phyloP scores from a whole-genome alignment of 2,113 vertebrate genomes.

The Oxygymnocypris stewartii region DNA sequence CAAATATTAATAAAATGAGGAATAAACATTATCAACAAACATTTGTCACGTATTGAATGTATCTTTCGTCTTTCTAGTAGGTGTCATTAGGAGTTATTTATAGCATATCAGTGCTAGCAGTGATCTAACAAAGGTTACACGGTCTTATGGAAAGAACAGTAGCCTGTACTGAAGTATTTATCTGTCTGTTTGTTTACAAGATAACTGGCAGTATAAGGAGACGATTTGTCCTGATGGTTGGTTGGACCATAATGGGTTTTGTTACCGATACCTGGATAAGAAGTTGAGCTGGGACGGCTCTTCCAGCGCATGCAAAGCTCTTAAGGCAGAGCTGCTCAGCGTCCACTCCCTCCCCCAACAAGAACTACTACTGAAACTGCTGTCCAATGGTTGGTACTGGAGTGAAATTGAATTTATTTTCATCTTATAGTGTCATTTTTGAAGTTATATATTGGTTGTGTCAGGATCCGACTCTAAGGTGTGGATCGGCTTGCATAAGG shows the following conservation, averaged over 20 bases:
- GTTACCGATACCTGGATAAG: slow-evolving; percentile 81
- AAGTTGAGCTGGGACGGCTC: slow-evolving; percentile 81
- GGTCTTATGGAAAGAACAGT: background rate
- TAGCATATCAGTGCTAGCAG: no score
- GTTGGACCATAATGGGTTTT: slow-evolving; percentile 83
- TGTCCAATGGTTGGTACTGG: slow-evolving; percentile 78
- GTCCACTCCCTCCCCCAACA: slow-evolving; percentile 82
- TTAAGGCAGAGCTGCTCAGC: slow-evolving; percentile 77
- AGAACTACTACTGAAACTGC: slow-evolving; percentile 79
- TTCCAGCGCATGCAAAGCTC: slow-evolving; percentile 73
- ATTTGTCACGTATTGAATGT: no score
- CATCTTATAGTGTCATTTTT: background rate
- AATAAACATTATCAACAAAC: no score
- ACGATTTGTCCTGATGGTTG: slow-evolving; percentile 82
- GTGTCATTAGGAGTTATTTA: no score
- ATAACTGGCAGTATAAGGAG: slow-evolving; percentile 83
- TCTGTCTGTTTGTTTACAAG: slow-evolving; percentile 60
- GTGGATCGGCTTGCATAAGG: slow-evolving; percentile 88
- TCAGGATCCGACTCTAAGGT: slow-evolving; percentile 76
- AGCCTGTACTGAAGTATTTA: background rate
- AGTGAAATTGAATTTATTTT: background rate
- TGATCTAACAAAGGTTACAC: no score
- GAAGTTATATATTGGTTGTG: background rate
- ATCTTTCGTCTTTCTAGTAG: no score
- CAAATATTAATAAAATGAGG: no score